Evolutionary conservation across 2,888 invertebrate genomes (phyloP), one percentile per base, ranked within the genome.

Genomic region (Poecilobothrus nobilitatus): DNA sequence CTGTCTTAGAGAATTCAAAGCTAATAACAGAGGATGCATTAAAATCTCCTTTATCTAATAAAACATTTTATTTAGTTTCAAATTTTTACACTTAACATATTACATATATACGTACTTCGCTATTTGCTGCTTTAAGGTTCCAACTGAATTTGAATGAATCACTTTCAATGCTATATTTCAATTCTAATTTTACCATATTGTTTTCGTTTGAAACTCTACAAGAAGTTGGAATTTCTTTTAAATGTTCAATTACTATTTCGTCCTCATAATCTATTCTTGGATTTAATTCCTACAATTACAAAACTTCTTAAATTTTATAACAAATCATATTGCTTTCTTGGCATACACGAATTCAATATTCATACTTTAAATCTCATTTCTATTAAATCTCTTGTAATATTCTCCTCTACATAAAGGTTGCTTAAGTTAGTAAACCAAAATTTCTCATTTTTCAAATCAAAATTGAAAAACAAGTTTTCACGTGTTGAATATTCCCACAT

Each of bases 241-340:
- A 67, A 0, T 76, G 75, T 3, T 70, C 41, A 2, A 74, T 71
- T 37, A 78, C 74, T 4, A 72, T 72, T 1, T 71, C 72, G 0
- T 69, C 71, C 15, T 76, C 75, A 53, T 76, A 80, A n/a, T 76
- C 75, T 1, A 78, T 76, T 10, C 79, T 76, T 68, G 75, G 75
- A 67, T 81, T 81, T 1, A 76, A 63, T 21, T 72, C 67, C 80
- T 81, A 63, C 7, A 67, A 67, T 8, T 5, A 21, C 1, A n/a
- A 37, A 2, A 53, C 15, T 12, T 53, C 6, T 18, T 53, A 18
- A 18, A 6, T 53, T 18, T 53, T 18, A 53, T 18, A 15, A 12
- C n/a, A 15, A 53, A 9, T 5, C 27, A 27, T 5, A 27, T 5
- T 27, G 27, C 5, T 27, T 27, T 27, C 3, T 5, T 4, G 27